These are phyloP conservation scores for Samia ricini DNA, from an alignment of 1,140 invertebrate genomes.

Conservation along the genomic window DNA sequence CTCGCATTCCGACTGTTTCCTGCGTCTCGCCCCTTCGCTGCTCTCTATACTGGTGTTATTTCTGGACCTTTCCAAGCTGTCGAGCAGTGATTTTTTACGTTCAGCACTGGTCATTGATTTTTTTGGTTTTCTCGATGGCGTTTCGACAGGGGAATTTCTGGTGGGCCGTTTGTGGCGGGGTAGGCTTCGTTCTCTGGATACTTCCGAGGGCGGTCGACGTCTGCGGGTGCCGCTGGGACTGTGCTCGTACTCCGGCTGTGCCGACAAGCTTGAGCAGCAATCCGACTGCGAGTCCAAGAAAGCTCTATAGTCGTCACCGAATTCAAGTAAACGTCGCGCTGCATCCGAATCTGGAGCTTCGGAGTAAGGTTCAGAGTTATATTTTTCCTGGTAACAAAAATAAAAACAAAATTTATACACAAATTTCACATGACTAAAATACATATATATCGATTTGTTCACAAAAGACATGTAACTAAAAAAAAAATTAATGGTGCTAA, in stretches of 20 bases:
- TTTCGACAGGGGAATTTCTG: constrained; percentile 70
- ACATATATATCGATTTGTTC: too few relatives aligned
- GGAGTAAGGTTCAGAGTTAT: constrained; percentile 93
- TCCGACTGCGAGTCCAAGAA: constrained; percentile 93
- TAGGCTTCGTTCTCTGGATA: constrained; percentile 48
- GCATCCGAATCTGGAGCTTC: constrained; percentile 93
- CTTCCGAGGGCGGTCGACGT: constrained; percentile 53
- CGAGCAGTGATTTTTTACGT: constrained; percentile 70
- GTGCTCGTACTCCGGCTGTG: constrained; percentile 80
- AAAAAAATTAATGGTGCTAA: too few relatives aligned
- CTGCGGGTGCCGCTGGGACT: constrained; percentile 70
- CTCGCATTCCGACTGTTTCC: constrained; percentile 60
- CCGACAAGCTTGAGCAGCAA: constrained; percentile 87
- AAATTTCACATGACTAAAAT: not conserved
- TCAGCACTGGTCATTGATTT: constrained; percentile 74
- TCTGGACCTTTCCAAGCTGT: constrained; percentile 70
- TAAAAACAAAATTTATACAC: constrained; percentile 8
- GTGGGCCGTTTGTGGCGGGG: constrained; percentile 60
- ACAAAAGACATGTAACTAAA: too few relatives aligned
- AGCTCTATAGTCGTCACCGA: constrained; percentile 94
- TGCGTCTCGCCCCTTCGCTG: constrained; percentile 56
- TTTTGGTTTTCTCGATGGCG: constrained; percentile 68
- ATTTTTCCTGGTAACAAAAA: constrained; percentile 86
- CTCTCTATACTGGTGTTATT: constrained; percentile 72
- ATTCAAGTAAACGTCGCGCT: constrained; percentile 88